A percentile compares a stretch with the other conserved stretches of the same genome.
Evolutionary conservation across 1,140 invertebrate genomes (phyloP).

Genomic region (Nasonia vitripennis): DNA sequence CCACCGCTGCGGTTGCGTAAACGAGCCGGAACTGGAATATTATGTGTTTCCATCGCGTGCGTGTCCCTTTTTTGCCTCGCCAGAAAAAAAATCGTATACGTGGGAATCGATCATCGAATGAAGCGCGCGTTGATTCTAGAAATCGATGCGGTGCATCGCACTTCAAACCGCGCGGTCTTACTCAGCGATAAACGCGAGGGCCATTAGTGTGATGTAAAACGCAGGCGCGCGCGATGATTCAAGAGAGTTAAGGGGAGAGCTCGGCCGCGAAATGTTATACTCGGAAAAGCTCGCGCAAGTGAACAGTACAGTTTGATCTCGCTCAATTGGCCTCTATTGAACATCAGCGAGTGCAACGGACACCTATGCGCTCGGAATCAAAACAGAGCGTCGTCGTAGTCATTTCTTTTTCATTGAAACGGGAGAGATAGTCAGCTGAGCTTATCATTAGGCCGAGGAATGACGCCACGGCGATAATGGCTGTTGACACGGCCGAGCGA

Average conservation of each 20-base stretch:
- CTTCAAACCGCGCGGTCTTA: background rate
- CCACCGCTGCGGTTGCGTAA: background rate
- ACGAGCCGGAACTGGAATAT: conserved; percentile 8
- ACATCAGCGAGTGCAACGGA: background rate
- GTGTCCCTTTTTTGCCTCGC: background rate
- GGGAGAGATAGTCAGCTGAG: conserved; percentile 17
- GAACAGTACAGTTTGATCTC: background rate
- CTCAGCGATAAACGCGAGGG: background rate
- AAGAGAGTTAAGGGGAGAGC: background rate
- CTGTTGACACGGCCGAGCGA: background rate
- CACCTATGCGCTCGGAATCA: background rate
- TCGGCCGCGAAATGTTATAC: background rate
- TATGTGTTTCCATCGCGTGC: background rate
- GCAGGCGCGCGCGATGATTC: conserved; percentile 5
- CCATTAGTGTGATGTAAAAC: conserved; percentile 4
- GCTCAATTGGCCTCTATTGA: background rate
- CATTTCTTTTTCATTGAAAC: background rate
- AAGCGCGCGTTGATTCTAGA: background rate
- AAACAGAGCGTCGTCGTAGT: background rate
- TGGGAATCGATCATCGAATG: background rate
- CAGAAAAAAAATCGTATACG: background rate
- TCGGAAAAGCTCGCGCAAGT: conserved; percentile 1
- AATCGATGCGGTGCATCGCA: background rate
- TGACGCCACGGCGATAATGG: background rate
- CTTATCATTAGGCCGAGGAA: conserved; percentile 53